Conservation (phyloP, 2,797 vertebrate species). For the Typhlichthys subterraneus region DNA sequence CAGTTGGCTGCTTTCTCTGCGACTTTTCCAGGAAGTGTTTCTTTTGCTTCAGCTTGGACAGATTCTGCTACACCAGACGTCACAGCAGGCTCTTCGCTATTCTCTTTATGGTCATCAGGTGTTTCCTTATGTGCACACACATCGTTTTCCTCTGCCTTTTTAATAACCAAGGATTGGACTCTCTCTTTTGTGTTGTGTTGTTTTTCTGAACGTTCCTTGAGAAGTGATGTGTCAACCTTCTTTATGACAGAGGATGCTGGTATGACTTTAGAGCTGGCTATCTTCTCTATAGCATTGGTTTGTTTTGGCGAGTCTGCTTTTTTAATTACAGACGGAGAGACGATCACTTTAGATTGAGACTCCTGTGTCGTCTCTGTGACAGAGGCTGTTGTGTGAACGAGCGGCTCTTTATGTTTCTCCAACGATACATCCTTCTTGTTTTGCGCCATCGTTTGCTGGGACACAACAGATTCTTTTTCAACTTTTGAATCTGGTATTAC, state of each 20-base stretch:
- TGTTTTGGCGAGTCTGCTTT: constrained; percentile 32
- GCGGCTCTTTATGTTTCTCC: constrained; percentile 9
- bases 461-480: not conserved
- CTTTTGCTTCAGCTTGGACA: not conserved
- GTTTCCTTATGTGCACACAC: constrained; percentile 2
- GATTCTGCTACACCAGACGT: not conserved
- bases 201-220: constrained; percentile 28
- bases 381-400: constrained; percentile 17
- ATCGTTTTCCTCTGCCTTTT: constrained; percentile 17
- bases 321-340: constrained; percentile 12
- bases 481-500: constrained; percentile 20
- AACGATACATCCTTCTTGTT: not conserved
- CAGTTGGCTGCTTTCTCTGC: constrained; percentile 16
- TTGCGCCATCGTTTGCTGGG: constrained; percentile 24
- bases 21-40: constrained; percentile 6
- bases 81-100: not conserved
- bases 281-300: not conserved
- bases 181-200: constrained; percentile 4
- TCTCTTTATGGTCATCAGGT: not conserved
- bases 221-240: constrained; percentile 21
- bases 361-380: constrained; percentile 26
- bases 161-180: not conserved
- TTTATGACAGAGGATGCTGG: constrained; percentile 9
- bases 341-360: constrained; percentile 2
- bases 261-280: not conserved